Evolutionary conservation across 2,797 vertebrate genomes (phyloP).

Genomic region (Macropodus opercularis): DNA sequence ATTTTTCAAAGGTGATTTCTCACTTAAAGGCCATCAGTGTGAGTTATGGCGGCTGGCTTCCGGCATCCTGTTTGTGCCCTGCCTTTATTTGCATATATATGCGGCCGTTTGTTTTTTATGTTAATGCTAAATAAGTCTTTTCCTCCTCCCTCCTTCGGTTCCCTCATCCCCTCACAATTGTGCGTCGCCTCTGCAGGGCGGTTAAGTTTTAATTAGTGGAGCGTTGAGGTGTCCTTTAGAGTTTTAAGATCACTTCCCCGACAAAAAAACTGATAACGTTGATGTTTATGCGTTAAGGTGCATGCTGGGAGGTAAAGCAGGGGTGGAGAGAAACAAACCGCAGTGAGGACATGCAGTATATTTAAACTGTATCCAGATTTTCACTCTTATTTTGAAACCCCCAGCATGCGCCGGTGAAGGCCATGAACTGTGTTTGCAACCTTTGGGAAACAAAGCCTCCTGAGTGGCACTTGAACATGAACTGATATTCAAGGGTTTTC

Average conservation of each 20-base stretch:
- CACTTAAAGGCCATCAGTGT: conserved; percentile 70
- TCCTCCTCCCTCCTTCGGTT: background rate
- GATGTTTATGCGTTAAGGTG: conserved; percentile 64
- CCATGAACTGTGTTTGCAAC: too few relatives aligned
- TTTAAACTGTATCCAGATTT: too few relatives aligned
- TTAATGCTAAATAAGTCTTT: conserved; percentile 68
- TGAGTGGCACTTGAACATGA: too few relatives aligned
- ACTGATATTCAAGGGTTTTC: background rate
- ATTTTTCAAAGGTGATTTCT: conserved; percentile 62
- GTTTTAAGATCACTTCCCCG: conserved; percentile 69
- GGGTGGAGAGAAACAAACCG: conserved; percentile 10
- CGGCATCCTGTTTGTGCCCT: conserved; percentile 58
- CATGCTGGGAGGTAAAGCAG: conserved; percentile 53
- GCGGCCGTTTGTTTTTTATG: conserved; percentile 71
- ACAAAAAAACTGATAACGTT: conserved; percentile 68
- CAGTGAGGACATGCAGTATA: conserved; percentile 3
- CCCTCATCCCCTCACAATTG: conserved; percentile 4
- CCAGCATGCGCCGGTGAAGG: too few relatives aligned
- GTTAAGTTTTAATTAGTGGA: conserved; percentile 71
- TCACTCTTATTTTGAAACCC: too few relatives aligned
- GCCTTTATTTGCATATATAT: conserved; percentile 70
- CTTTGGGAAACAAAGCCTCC: too few relatives aligned
- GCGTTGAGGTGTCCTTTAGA: conserved; percentile 66
- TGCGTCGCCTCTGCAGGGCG: conserved; percentile 41
- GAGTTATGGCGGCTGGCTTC: conserved; percentile 64